phyloP scores from a whole-genome alignment of 2,888 invertebrate species.

The Ochlodes sylvanus region DNA sequence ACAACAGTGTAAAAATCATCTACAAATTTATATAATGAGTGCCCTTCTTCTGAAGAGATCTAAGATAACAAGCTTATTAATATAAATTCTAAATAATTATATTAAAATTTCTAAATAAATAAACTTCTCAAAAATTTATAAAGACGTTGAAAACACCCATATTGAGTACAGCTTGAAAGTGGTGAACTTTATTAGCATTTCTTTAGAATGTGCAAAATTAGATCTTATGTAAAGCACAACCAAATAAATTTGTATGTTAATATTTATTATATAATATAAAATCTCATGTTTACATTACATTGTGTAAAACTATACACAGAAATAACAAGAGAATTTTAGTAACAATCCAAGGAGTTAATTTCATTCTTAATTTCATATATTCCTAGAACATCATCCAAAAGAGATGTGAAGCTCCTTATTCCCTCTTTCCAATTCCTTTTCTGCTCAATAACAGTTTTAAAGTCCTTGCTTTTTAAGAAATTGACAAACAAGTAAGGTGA shows the following conservation, averaged over 20 bases:
- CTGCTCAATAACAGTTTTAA: conserved; percentile 85
- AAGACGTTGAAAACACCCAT: too few species aligned
- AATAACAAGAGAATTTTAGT: conserved; percentile 65
- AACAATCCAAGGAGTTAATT: conserved; percentile 89
- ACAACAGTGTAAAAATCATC: too few species aligned
- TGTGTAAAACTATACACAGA: not conserved
- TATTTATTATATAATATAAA: conserved; percentile 23
- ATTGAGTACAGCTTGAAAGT: too few species aligned
- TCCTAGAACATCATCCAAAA: conserved; percentile 90
- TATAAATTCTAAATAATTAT: too few species aligned
- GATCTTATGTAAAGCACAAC: not conserved
- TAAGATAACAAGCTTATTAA: too few species aligned
- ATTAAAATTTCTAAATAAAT: too few species aligned
- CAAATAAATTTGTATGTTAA: not conserved
- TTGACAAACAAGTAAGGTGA: conserved; percentile 86
- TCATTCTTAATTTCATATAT: conserved; percentile 82
- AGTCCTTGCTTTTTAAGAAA: conserved; percentile 84
- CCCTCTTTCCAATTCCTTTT: conserved; percentile 88
- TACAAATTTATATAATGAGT: too few species aligned
- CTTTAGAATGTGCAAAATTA: too few species aligned
- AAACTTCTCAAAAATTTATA: too few species aligned
- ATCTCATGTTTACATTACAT: conserved; percentile 26
- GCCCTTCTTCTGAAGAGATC: too few species aligned
- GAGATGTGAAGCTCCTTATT: conserved; percentile 88
- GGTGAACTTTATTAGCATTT: too few species aligned